Evolutionary conservation across 2,113 vertebrate genomes (phyloP).

Genomic region (Australoheros scitulus): DNA sequence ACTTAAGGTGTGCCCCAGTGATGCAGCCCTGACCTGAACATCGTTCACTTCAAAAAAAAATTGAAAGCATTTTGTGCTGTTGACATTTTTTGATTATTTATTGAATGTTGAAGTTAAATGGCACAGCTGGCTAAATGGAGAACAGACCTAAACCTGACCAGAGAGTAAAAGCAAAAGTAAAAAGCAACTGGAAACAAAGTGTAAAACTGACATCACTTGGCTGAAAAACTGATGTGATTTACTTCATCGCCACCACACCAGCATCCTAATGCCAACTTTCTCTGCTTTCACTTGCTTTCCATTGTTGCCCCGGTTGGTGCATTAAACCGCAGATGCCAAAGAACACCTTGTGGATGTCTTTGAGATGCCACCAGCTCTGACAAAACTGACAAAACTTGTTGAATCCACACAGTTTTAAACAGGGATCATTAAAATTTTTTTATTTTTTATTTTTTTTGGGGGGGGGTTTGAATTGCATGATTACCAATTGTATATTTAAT

Average conservation of each 20-base stretch:
- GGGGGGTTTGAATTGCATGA: neutral
- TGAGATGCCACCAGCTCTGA: neutral
- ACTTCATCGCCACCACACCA: neutral
- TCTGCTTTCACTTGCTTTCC: too few species aligned
- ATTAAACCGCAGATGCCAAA: neutral
- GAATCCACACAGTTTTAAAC: neutral
- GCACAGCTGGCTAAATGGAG: neutral
- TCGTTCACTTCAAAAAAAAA: neutral
- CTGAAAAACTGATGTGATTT: neutral
- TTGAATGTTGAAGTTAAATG: neutral
- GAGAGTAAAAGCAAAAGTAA: neutral
- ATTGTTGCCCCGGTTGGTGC: neutral
- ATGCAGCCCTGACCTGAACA: neutral
- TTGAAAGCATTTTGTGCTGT: neutral
- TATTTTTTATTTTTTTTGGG: neutral
- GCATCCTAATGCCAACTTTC: neutral
- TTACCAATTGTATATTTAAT: neutral
- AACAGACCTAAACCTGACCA: neutral
- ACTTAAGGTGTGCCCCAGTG: neutral
- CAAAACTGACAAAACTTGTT: neutral
- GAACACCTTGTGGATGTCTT: neutral
- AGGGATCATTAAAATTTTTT: neutral
- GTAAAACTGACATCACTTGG: neutral
- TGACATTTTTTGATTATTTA: neutral
- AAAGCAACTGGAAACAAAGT: neutral